These are phyloP conservation scores for Xiphorhynchus erythropygius DNA, from an alignment of 2,797 vertebrate species.

Conservation along the genomic window DNA sequence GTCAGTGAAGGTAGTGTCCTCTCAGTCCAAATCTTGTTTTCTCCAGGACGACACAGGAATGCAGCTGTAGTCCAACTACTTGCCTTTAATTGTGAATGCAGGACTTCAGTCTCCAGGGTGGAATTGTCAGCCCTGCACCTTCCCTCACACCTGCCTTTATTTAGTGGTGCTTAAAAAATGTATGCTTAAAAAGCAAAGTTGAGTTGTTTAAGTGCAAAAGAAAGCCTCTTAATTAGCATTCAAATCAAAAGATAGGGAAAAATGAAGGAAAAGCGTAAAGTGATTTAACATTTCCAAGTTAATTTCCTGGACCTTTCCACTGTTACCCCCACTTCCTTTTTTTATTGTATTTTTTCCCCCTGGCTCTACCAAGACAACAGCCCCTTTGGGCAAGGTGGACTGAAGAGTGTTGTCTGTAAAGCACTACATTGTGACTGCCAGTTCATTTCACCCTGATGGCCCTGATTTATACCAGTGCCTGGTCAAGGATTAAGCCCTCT, in stretches of 20 bases:
- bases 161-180: slow-evolving; percentile 16
- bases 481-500: slow-evolving; percentile 41
- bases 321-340: neutral
- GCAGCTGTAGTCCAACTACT: neutral
- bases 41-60: neutral
- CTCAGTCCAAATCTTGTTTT: neutral
- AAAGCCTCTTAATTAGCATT: slow-evolving; percentile 35
- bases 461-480: slow-evolving; percentile 2
- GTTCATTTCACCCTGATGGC: neutral
- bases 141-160: neutral
- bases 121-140: neutral
- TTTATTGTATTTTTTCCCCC: neutral
- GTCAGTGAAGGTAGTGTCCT: neutral
- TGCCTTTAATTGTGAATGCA: neutral
- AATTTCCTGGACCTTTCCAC: neutral
- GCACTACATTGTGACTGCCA: neutral
- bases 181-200: slow-evolving; percentile 50
- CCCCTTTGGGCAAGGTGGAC: neutral
- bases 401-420: neutral
- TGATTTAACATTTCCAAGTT: neutral
- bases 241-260: neutral
- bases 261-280: neutral
- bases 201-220: slow-evolving; percentile 5
- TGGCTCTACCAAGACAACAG: neutral
- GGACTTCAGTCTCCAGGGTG: neutral